A percentile compares a stretch with the other conserved stretches of the same genome.
Conservation (phyloP, 2,113 vertebrate species). For the Alexandromys fortis region DNA sequence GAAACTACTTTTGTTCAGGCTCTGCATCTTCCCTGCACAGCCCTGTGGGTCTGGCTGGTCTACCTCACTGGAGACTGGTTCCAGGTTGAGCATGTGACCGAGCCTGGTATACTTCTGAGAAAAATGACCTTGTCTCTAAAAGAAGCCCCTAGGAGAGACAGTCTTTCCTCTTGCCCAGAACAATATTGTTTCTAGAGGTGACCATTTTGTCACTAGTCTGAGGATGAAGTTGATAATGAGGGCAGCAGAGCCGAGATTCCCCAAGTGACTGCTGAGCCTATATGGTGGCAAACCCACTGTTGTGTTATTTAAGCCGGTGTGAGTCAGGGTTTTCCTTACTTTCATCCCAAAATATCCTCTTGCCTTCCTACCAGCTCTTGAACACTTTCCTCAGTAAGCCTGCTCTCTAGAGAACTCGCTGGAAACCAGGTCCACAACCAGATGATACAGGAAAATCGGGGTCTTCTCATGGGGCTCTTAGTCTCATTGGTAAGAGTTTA, state of each 20-base stretch:
- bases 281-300: background rate
- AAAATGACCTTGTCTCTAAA: background rate
- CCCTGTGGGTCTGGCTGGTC: background rate
- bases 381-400: background rate
- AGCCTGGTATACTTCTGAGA: background rate
- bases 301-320: background rate
- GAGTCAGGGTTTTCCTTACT: slow-evolving; percentile 2
- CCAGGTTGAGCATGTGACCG: background rate
- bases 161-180: background rate
- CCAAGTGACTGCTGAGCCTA: background rate
- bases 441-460: background rate
- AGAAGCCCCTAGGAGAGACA: background rate
- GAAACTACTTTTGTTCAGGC: background rate
- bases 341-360: background rate
- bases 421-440: background rate
- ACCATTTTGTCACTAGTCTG: background rate
- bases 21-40: background rate
- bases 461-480: background rate
- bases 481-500: background rate
- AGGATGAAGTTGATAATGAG: background rate
- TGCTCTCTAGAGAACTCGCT: background rate
- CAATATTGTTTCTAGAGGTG: background rate
- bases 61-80: background rate
- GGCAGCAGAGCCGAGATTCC: background rate
- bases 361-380: background rate